phyloP scores from a whole-genome alignment of 2,797 vertebrate species.

The Pseudocheirus occidentalis region DNA sequence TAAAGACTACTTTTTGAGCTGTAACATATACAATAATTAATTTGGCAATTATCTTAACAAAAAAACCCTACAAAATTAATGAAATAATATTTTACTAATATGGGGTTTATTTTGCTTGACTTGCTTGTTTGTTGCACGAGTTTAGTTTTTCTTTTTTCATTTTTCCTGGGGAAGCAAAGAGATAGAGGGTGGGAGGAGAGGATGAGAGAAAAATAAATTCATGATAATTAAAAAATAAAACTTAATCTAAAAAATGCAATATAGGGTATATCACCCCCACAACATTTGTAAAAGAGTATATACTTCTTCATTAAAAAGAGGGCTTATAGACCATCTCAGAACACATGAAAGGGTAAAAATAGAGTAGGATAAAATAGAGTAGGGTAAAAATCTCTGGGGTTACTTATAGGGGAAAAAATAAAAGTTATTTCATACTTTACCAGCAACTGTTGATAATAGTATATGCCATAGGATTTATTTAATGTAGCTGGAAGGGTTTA shows the following conservation, averaged over 20 bases:
- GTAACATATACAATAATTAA: not conserved
- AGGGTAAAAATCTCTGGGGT: not conserved
- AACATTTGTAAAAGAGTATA: not conserved
- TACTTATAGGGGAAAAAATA: not conserved
- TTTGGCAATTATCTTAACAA: not conserved
- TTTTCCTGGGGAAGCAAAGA: not conserved
- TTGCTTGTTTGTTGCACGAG: not conserved
- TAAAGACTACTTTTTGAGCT: not conserved
- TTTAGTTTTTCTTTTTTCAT: not conserved
- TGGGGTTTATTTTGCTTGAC: not conserved
- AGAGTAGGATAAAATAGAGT: no score
- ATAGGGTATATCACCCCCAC: not conserved
- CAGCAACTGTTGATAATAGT: not conserved
- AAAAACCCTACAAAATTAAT: not conserved
- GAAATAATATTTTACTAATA: not conserved
- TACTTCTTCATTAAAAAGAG: not conserved
- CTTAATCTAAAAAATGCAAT: not conserved
- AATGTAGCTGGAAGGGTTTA: not conserved
- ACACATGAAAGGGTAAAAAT: no score
- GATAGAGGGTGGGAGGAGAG: not conserved
- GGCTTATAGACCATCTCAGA: not conserved
- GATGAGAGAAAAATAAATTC: not conserved
- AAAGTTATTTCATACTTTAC: not conserved
- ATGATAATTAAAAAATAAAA: not conserved
- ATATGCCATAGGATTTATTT: not conserved